Evolutionary conservation across 2,113 vertebrate genomes (phyloP), one percentile per base, ranked within the genome.

Genomic region (Lanius collurio): DNA sequence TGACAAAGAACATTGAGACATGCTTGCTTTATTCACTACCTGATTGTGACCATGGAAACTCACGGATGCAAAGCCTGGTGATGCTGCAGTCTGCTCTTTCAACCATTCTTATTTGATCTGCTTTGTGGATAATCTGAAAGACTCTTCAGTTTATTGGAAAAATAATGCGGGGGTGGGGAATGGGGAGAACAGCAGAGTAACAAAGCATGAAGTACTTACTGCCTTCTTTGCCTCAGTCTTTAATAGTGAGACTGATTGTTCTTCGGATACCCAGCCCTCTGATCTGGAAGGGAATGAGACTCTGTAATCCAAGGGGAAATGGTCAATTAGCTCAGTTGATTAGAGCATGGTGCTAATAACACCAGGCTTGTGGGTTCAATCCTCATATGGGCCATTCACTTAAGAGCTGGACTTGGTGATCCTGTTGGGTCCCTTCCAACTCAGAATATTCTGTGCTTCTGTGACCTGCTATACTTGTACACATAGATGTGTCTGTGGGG

Each of bases 31-130:
- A 78, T 52, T 75, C 33, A 16, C 47, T 77, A 86, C 75, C 39
- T 95, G 73, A 64, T 59, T 87, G 89, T 91, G 90, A 84, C 94
- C 85, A 96, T 94, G 82, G 95, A 96, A 94, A 95, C 83, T 64
- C 6, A 1, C 37, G 74, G 42, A 73, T 55, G 41, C 42, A 91
- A 89, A 90, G 8, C 84, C 82, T 83, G 91, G 28, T 85, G 63
- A 91, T 92, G 63, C 57, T 69, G n/a, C 70, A 93, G 81, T 57
- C 53, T 83, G 79, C 52, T 91, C 47, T 96, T 94, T 91, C 59
- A 95, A 93, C 27, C 69, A 56, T 82, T 96, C 57, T 86, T 82
- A 31, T 90, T 90, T 89, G 63, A 78, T 83, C 28, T 76, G 33
- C 93, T 87, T 57, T 42, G 68, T 13, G 71, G 53, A 83, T 90